phyloP scores from a whole-genome alignment of 2,888 invertebrate genomes.

The Leuctra nigra region DNA sequence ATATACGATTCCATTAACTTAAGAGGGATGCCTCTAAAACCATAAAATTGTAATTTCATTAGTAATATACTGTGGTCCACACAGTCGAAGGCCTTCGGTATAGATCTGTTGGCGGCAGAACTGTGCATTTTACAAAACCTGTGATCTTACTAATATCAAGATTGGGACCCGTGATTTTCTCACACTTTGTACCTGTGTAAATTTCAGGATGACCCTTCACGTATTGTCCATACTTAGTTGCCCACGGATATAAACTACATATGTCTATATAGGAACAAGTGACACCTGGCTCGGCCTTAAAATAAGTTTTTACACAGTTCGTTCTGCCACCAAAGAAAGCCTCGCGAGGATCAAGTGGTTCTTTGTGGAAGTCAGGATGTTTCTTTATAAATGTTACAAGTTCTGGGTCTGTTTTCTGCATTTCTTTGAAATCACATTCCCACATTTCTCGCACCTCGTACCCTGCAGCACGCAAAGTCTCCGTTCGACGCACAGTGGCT shows the following conservation, averaged over 20 bases:
- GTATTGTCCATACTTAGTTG: slow-evolving; percentile 33
- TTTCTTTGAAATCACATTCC: slow-evolving; percentile 23
- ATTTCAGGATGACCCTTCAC: slow-evolving; percentile 34
- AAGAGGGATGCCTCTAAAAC: too few species aligned
- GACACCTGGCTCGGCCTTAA: slow-evolving; percentile 29
- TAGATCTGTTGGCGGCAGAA: slow-evolving; percentile 30
- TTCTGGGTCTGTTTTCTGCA: not conserved
- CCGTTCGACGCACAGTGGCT: not conserved
- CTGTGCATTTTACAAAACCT: slow-evolving; percentile 31
- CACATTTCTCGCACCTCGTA: slow-evolving; percentile 23
- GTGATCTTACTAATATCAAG: slow-evolving; percentile 24
- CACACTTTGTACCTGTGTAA: not conserved
- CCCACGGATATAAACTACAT: slow-evolving; percentile 33
- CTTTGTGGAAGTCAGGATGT: not conserved
- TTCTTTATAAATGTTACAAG: not conserved
- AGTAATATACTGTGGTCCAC: too few species aligned
- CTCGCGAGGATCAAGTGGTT: slow-evolving; percentile 28
- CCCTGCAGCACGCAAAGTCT: not conserved
- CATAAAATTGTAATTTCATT: too few species aligned
- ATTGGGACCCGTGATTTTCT: not conserved
- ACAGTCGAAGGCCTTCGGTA: too few species aligned
- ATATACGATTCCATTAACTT: too few species aligned
- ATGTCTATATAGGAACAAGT: slow-evolving; percentile 33
- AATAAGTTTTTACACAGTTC: slow-evolving; percentile 27
- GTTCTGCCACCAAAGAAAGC: slow-evolving; percentile 34